Evolutionary conservation across 53 echinoderm and acorn worm genomes (phyloP).

Genomic region (Arbacia lixula): DNA sequence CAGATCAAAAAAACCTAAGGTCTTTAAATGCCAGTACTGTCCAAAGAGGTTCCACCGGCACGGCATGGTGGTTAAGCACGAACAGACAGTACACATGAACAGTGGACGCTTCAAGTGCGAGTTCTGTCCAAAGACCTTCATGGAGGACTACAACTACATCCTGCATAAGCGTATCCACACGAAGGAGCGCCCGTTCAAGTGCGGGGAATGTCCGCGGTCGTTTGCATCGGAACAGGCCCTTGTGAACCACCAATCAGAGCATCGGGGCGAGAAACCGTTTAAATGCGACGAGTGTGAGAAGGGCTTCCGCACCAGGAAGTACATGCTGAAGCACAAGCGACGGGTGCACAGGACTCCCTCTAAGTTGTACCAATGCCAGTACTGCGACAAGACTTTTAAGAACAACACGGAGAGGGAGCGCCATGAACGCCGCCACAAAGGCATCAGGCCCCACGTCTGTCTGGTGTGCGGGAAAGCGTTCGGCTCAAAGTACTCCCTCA

Average conservation of each 20-base stretch:
- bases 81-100: slow-evolving; percentile 24
- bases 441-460: slow-evolving; percentile 43
- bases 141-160: slow-evolving; percentile 32
- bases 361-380: slow-evolving; percentile 1
- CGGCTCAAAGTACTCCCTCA: slow-evolving; percentile 27
- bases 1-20: slow-evolving; percentile 1
- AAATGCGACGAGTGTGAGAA: slow-evolving; percentile 30
- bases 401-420: slow-evolving; percentile 12
- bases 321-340: slow-evolving; percentile 40
- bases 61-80: slow-evolving; percentile 25
- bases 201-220: slow-evolving; percentile 20
- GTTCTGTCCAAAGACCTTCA: slow-evolving; percentile 38
- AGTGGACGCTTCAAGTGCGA: slow-evolving; percentile 39
- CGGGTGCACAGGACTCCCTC: slow-evolving; percentile 20
- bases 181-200: slow-evolving; percentile 48
- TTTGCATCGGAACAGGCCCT: slow-evolving; percentile 43
- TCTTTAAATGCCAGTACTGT: slow-evolving; percentile 56
- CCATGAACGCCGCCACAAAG: slow-evolving; percentile 49
- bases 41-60: slow-evolving; percentile 18
- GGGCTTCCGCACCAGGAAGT: slow-evolving; percentile 29
- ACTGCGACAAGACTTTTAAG: slow-evolving; percentile 47
- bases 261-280: slow-evolving; percentile 27
- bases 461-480: slow-evolving; percentile 38
- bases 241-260: slow-evolving; percentile 26
- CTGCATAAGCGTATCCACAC: slow-evolving; percentile 44